These are phyloP conservation scores for Urechis unicinctus DNA, from an alignment of 2,888 invertebrate species.

Conservation along the genomic window DNA sequence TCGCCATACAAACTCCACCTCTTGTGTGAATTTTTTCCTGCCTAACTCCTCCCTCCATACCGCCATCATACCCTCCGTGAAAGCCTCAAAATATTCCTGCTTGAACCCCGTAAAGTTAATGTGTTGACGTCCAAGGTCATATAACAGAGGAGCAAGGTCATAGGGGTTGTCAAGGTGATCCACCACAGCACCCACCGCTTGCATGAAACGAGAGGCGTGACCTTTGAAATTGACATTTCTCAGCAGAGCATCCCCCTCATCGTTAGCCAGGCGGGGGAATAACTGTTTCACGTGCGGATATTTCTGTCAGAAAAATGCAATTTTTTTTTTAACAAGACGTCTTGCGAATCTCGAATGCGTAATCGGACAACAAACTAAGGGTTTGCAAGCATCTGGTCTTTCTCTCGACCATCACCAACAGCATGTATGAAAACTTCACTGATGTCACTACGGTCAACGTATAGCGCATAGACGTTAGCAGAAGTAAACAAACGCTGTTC, in stretches of 20 bases:
- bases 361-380: no score
- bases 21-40: not conserved
- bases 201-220: constrained; percentile 32
- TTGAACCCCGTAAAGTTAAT: constrained; percentile 27
- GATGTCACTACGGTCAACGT: no score
- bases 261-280: constrained; percentile 23
- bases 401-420: no score
- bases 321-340: no score
- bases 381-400: no score
- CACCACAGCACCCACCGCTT: constrained; percentile 29
- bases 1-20: not conserved
- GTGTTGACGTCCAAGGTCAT: constrained; percentile 27
- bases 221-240: constrained; percentile 22
- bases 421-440: no score
- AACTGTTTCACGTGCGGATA: constrained; percentile 24
- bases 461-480: no score
- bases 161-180: constrained; percentile 29
- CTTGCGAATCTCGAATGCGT: no score
- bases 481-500: no score
- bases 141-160: constrained; percentile 23
- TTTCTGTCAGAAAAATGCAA: no score
- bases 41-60: constrained; percentile 24
- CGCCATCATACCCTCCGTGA: constrained; percentile 23
- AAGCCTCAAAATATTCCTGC: constrained; percentile 27
- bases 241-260: constrained; percentile 18